These are phyloP conservation scores for Cetoscarus ocellatus DNA, from an alignment of 2,797 vertebrate species.

Conservation along the genomic window DNA sequence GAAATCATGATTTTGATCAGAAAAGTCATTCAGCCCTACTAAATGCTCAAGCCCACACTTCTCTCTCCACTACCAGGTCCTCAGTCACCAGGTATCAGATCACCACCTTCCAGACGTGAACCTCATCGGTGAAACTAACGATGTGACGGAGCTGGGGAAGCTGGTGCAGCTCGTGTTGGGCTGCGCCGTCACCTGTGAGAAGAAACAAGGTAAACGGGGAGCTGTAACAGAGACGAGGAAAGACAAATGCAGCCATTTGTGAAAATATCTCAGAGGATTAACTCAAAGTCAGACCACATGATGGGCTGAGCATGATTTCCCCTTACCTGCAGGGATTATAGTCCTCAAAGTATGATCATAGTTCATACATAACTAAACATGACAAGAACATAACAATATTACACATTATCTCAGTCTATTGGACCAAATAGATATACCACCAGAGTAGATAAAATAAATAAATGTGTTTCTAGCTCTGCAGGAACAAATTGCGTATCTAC, in stretches of 20 bases:
- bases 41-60: background rate
- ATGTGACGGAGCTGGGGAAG: slow-evolving; percentile 88
- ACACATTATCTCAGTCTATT: too few relatives aligned
- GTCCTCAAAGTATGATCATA: too few relatives aligned
- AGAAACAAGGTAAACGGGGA: slow-evolving; percentile 87
- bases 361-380: too few relatives aligned
- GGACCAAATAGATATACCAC: too few relatives aligned
- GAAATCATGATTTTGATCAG: too few relatives aligned
- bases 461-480: too few relatives aligned
- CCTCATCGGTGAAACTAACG: slow-evolving; percentile 89
- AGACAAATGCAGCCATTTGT: slow-evolving; percentile 27
- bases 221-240: background rate
- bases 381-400: too few relatives aligned
- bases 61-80: slow-evolving; percentile 72
- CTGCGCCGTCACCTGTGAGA: slow-evolving; percentile 93
- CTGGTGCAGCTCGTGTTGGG: slow-evolving; percentile 92
- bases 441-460: too few relatives aligned
- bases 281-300: slow-evolving; percentile 29
- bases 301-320: background rate
- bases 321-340: background rate
- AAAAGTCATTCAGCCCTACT: too few relatives aligned
- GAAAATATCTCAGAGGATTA: slow-evolving; percentile 34
- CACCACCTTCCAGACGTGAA: slow-evolving; percentile 88
- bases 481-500: too few relatives aligned
- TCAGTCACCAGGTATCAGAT: slow-evolving; percentile 86